A percentile compares a stretch with the other conserved stretches of the same genome.
These are phyloP conservation scores for Coregonus ussuriensis DNA, from an alignment of 2,797 vertebrate species.

Conservation along the genomic window DNA sequence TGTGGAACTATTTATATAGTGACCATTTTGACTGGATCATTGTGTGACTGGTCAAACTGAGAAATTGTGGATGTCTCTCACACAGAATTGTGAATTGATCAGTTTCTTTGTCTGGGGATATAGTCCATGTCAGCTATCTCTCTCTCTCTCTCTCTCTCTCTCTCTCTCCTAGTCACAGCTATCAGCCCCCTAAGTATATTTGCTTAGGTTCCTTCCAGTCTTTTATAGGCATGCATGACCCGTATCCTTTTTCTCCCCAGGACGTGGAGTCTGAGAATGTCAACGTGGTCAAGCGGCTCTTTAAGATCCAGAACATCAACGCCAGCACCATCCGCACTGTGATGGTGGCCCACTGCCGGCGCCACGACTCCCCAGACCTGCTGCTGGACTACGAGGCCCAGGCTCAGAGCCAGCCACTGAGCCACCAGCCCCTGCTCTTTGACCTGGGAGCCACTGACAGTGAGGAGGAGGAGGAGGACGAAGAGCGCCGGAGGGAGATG, in stretches of 20 bases:
- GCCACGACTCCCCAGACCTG: slow-evolving; percentile 86
- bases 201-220: neutral
- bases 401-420: slow-evolving; percentile 54
- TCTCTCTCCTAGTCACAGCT: neutral
- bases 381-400: slow-evolving; percentile 84
- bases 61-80: neutral
- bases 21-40: neutral
- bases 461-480: slow-evolving; percentile 59
- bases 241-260: slow-evolving; percentile 57
- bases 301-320: slow-evolving; percentile 97
- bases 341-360: slow-evolving; percentile 94
- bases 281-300: slow-evolving; percentile 96
- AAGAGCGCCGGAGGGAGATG: slow-evolving; percentile 30
- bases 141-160: neutral
- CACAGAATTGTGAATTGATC: too few relatives aligned
- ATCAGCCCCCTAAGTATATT: neutral
- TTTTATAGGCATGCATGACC: neutral
- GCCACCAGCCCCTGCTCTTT: slow-evolving; percentile 76
- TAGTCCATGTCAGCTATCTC: neutral
- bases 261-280: slow-evolving; percentile 94
- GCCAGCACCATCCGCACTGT: slow-evolving; percentile 96
- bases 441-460: slow-evolving; percentile 80
- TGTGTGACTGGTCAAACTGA: neutral
- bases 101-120: neutral
- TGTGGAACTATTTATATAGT: neutral